Percentiles rank a stretch among this genome's conserved stretches.
These are phyloP conservation scores for Acrocyrtus sp. DNA, from an alignment of 2,888 invertebrate genomes.

Conservation along the genomic window DNA sequence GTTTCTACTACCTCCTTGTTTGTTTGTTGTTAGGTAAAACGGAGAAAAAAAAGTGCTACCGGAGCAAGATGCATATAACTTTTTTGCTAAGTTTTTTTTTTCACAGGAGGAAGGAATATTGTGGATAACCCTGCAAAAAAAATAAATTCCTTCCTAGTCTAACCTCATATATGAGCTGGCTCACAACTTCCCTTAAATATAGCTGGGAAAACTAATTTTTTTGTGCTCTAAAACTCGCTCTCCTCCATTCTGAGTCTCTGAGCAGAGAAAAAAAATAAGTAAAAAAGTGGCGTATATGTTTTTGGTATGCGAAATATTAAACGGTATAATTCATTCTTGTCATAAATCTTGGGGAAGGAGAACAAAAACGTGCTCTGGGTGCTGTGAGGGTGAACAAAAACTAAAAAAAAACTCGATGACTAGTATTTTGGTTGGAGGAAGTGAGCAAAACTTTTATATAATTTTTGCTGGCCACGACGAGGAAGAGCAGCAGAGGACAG, in stretches of 20 bases:
- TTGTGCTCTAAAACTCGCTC: too few species aligned
- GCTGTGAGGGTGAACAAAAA: slow-evolving; percentile 20
- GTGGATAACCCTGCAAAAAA: too few species aligned
- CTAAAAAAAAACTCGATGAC: too few species aligned
- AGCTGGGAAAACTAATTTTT: background rate
- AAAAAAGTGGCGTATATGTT: slow-evolving; percentile 18
- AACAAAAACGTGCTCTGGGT: slow-evolving; percentile 56
- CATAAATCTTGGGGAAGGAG: slow-evolving; percentile 59
- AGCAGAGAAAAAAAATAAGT: too few species aligned
- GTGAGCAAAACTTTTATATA: background rate
- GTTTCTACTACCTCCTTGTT: background rate
- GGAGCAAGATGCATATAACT: background rate
- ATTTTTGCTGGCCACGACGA: background rate
- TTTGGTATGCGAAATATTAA: slow-evolving; percentile 62
- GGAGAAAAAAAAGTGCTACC: background rate
- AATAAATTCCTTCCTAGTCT: too few species aligned
- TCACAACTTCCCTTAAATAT: background rate
- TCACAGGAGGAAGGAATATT: background rate
- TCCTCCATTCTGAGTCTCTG: too few species aligned
- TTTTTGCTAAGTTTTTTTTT: too few species aligned
- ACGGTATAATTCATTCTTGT: slow-evolving; percentile 62
- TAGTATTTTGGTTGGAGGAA: too few species aligned
- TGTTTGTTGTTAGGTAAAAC: background rate
- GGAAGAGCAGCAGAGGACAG: too few species aligned
- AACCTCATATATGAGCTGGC: too few species aligned